These are phyloP conservation scores for Heliconius himera DNA, from an alignment of 1,140 invertebrate genomes.

Conservation along the genomic window DNA sequence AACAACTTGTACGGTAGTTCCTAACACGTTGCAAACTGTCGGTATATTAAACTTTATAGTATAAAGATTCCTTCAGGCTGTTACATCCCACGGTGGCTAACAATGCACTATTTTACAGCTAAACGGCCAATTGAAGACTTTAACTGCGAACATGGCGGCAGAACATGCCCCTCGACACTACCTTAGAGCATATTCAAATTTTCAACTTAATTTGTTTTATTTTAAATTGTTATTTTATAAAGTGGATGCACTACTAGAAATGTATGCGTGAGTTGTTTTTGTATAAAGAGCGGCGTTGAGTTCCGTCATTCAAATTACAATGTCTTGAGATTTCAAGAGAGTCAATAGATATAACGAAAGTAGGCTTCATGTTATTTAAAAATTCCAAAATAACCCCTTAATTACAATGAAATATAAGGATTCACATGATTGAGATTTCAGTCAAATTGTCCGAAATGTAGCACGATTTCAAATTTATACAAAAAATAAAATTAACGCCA, in stretches of 20 bases:
- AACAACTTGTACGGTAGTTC: neutral
- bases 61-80: constrained; percentile 19
- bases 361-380: no score
- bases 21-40: neutral
- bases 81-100: constrained; percentile 21
- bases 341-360: no score
- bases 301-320: no score
- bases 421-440: no score
- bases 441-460: no score
- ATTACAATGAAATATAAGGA: no score
- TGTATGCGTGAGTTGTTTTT: no score
- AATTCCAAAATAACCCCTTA: no score
- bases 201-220: constrained; percentile 3
- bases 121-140: constrained; percentile 34
- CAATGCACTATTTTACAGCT: constrained; percentile 20
- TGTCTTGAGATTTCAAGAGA: no score
- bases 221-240: neutral
- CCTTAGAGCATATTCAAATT: constrained; percentile 27
- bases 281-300: no score
- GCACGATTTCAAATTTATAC: no score
- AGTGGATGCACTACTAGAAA: neutral
- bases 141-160: constrained; percentile 36
- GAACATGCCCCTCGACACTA: constrained; percentile 23
- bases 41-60: constrained; percentile 9
- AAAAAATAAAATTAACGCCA: no score